Conservation (phyloP, 2,888 invertebrate genomes). For the Ectobius pallidus region DNA sequence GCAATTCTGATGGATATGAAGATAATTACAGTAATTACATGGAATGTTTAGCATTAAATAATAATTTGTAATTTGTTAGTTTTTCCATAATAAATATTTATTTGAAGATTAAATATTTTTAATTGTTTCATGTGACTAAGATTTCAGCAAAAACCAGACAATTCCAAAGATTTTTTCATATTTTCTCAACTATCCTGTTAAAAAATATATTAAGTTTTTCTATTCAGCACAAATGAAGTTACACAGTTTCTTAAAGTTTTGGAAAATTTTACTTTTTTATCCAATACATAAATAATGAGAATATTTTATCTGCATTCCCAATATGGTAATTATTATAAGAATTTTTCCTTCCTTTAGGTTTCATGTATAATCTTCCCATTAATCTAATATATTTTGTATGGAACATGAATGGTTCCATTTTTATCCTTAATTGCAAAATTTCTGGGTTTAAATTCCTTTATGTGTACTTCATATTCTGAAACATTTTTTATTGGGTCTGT, state of each 20-base stretch:
- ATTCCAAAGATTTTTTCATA: neutral
- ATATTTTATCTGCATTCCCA: too few species aligned
- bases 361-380: too few species aligned
- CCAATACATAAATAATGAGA: too few species aligned
- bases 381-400: too few species aligned
- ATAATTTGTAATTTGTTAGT: neutral
- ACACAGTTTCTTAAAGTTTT: neutral
- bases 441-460: too few species aligned
- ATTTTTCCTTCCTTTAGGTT: too few species aligned
- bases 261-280: constrained; percentile 2
- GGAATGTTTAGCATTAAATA: neutral
- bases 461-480: too few species aligned
- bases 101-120: neutral
- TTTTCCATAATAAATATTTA: neutral
- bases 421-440: too few species aligned
- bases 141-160: neutral
- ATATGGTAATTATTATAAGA: too few species aligned
- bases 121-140: neutral
- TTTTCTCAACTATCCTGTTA: neutral
- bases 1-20: neutral
- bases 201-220: neutral
- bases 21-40: too few species aligned
- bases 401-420: too few species aligned
- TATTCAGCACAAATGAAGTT: constrained; percentile 8
- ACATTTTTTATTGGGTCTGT: too few species aligned